Conservation (phyloP, 2,113 vertebrate species). For the Fukomys damarensis region DNA sequence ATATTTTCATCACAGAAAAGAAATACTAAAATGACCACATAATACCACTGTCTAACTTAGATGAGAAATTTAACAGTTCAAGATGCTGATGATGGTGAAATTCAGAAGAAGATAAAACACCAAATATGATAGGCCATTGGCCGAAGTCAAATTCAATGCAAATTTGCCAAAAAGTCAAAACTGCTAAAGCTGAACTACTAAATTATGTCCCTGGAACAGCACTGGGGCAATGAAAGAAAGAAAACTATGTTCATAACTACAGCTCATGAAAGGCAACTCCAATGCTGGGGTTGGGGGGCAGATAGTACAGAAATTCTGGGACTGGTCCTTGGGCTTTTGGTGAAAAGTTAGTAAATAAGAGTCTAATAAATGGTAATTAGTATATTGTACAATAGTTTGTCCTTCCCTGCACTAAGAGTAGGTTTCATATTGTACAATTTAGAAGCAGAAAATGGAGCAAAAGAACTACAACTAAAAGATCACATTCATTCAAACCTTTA, state of each 20-base stretch:
- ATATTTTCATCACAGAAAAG: conserved; percentile 1
- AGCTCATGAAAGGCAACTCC: not conserved
- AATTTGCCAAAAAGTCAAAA: not conserved
- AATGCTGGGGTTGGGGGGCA: not conserved
- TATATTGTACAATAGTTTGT: not conserved
- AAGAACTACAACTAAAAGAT: not conserved
- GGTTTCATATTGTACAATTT: not conserved
- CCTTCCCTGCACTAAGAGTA: not conserved
- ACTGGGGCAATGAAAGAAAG: not conserved
- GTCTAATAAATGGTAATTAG: not conserved
- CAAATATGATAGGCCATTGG: not conserved
- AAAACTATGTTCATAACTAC: not conserved
- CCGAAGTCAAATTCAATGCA: not conserved
- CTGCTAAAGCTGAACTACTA: not conserved
- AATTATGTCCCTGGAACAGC: not conserved
- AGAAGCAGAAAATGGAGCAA: not conserved
- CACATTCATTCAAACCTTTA: conserved; percentile 46
- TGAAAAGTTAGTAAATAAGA: not conserved
- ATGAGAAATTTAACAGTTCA: not conserved
- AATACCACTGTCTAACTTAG: not conserved
- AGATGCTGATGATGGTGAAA: not conserved
- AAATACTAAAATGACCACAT: not conserved
- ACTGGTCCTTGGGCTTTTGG: not conserved
- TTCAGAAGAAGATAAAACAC: not conserved
- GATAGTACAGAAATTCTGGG: not conserved